These are phyloP conservation scores for Megalurothrips usitatus DNA, from an alignment of 2,888 invertebrate genomes.

Conservation along the genomic window DNA sequence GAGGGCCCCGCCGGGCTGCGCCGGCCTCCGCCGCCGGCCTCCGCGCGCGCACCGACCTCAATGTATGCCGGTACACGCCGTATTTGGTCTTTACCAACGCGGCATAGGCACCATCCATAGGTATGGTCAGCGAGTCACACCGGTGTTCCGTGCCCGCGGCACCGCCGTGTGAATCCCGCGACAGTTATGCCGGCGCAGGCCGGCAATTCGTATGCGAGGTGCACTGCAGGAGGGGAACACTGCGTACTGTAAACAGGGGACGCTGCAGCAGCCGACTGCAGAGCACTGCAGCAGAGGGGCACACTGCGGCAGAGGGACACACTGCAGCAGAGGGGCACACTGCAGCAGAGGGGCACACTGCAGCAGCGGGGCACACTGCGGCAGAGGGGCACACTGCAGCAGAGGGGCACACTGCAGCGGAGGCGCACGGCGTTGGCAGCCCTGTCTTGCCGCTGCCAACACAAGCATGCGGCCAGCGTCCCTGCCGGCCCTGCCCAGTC, in stretches of 20 bases:
- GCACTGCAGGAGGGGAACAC: too few relatives aligned
- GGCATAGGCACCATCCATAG: not conserved
- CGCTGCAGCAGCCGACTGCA: too few relatives aligned
- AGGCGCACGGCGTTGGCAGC: not conserved
- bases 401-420: not conserved
- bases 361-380: not conserved
- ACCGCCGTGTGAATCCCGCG: too few relatives aligned
- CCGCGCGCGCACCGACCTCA: not conserved
- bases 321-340: not conserved
- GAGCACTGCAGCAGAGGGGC: too few relatives aligned
- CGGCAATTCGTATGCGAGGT: too few relatives aligned
- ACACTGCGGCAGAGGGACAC: too few relatives aligned
- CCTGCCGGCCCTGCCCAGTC: conserved; percentile 5
- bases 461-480: not conserved
- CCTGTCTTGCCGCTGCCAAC: too few relatives aligned
- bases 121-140: not conserved
- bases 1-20: too few relatives aligned
- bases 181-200: too few relatives aligned
- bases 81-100: conserved; percentile 18
- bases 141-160: too few relatives aligned
- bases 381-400: not conserved
- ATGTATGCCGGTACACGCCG: not conserved
- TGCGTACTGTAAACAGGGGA: too few relatives aligned
- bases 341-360: not conserved
- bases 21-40: too few relatives aligned